A percentile compares a stretch with the other conserved stretches of the same genome.
phyloP scores from a whole-genome alignment of 64 coral and sea anemone genomes.

The Montipora foliosa region DNA sequence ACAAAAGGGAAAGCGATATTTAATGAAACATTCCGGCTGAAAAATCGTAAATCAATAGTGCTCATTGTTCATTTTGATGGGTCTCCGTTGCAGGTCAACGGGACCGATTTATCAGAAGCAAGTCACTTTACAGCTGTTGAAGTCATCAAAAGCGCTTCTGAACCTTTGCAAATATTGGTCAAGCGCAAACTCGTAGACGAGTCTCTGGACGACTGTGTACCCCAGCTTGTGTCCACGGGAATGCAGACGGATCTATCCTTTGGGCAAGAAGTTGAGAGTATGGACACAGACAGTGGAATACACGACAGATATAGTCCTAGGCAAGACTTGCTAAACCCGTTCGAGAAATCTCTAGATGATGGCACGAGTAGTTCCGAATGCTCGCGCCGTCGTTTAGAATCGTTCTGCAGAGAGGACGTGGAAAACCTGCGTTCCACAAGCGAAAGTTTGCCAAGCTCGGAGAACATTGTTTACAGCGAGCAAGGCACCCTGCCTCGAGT shows the following conservation, averaged over 20 bases:
- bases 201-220: constrained; percentile 62
- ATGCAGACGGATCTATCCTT: constrained; percentile 88
- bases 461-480: constrained; percentile 68
- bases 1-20: neutral
- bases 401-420: constrained; percentile 83
- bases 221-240: constrained; percentile 74
- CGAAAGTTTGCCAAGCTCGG: constrained; percentile 55
- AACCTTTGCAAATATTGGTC: constrained; percentile 83
- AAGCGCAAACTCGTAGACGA: constrained; percentile 75
- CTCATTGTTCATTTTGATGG: neutral
- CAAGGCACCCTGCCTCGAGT: constrained; percentile 68
- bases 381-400: constrained; percentile 87
- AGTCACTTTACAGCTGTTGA: constrained; percentile 89
- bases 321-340: constrained; percentile 77
- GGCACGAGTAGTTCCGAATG: constrained; percentile 94
- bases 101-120: constrained; percentile 84
- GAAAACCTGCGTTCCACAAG: constrained; percentile 80
- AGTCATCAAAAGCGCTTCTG: constrained; percentile 89
- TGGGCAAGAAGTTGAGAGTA: constrained; percentile 60
- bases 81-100: constrained; percentile 71
- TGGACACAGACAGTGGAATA: constrained; percentile 88
- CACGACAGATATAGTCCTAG: constrained; percentile 92
- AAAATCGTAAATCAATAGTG: constrained; percentile 12
- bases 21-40: neutral
- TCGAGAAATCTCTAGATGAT: constrained; percentile 89